Evolutionary conservation across 2,797 vertebrate species (phyloP).

Genomic region (Myiothlypis coronata): DNA sequence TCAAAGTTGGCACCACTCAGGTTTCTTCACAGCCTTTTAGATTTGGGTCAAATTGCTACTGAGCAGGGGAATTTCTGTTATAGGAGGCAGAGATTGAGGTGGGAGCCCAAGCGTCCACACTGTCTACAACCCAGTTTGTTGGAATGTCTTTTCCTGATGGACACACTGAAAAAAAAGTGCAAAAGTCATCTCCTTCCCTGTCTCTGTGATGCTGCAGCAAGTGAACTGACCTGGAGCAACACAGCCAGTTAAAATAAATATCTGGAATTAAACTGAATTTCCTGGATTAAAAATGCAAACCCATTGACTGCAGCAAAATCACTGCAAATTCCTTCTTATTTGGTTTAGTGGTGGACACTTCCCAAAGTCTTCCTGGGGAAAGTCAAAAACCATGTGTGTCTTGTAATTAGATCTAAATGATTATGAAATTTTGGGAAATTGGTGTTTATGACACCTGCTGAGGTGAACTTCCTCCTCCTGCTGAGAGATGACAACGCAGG

Average conservation of each 20-base stretch:
- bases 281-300: background rate
- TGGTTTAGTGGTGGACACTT: background rate
- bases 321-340: background rate
- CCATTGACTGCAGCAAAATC: background rate
- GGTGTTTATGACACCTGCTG: slow-evolving; percentile 69
- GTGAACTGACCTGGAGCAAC: background rate
- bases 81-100: background rate
- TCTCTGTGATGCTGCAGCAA: background rate
- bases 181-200: background rate
- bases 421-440: slow-evolving; percentile 63
- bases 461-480: slow-evolving; percentile 61
- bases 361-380: background rate
- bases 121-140: background rate
- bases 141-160: background rate
- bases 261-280: background rate
- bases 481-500: slow-evolving; percentile 38
- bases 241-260: background rate
- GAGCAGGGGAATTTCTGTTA: rapidly evolving
- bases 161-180: background rate
- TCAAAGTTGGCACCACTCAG: background rate
- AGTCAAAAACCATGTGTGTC: slow-evolving; percentile 22
- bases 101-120: background rate
- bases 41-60: background rate
- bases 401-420: slow-evolving; percentile 67
- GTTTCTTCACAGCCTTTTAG: background rate